Evolutionary conservation across 1,140 invertebrate genomes (phyloP), one percentile per base, ranked within the genome.

Genomic region (Antheraea pernyi): DNA sequence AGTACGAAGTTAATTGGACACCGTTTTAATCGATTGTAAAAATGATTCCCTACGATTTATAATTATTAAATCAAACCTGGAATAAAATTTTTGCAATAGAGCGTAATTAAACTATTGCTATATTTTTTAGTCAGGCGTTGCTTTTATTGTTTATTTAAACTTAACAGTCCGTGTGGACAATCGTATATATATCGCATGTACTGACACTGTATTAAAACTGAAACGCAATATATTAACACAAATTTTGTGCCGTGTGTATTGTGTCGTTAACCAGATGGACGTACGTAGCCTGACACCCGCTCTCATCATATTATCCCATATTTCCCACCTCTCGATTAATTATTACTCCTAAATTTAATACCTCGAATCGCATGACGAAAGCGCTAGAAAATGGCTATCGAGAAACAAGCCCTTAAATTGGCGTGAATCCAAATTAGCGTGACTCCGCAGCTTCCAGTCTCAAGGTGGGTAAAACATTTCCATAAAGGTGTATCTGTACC

Each of bases 361-460:
- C 7, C 11, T 42, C 39, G 39, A 11, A 42, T 42, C 7, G 7
- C 46, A 53, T 53, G 9, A 53, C 5, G 46, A 53, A 53, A 53
- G 6, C 46, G 16, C 16, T 37, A 37, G 22, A 63, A 22, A 36
- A 61, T 61, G 8, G 59, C 61, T 7, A 16, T 16, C 30, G n/a
- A 63, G 19, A 53, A 7, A n/a, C 61, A n/a, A n/a, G n/a, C 61
- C 61, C 61, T 63, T 63, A 37, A 63, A 16, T 5, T 22, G 61
- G 61, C 30, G 30, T 63, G 11, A n/a, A n/a, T 30, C 30, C 30
- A 63, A 37, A 63, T 63, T 63, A 63, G 30, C 37, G 61, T 63
- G 61, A 37, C 37, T 37, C 61, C 61, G 37, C 30, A 63, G 61
- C 11, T 37, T 63, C 37, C 61, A 30, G 61, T 13, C 61, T 63